Conservation (phyloP, 2,797 vertebrate genomes). For the Sebastes matsubarae region DNA sequence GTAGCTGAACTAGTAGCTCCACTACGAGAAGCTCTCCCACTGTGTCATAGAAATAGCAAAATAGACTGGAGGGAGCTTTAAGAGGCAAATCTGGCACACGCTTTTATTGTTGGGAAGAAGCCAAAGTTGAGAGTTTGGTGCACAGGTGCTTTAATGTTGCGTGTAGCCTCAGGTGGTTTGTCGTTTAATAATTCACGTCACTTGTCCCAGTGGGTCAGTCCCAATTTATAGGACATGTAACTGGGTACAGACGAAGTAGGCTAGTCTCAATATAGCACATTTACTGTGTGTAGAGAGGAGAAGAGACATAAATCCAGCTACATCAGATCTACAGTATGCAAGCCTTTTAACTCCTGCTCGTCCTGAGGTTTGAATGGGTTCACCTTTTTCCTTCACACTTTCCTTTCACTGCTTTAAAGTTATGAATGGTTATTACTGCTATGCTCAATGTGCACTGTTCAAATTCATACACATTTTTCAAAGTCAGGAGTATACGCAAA, state of each 20-base stretch:
- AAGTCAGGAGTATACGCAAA: slow-evolving; percentile 21
- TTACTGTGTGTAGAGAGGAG: background rate
- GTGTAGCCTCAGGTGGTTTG: background rate
- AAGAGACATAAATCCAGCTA: background rate
- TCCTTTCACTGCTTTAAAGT: background rate
- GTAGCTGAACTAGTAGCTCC: background rate
- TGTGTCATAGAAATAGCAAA: background rate
- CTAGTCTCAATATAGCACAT: background rate
- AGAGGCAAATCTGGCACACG: too few species aligned
- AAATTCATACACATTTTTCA: slow-evolving; percentile 19
- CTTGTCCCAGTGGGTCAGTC: background rate
- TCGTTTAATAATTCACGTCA: background rate
- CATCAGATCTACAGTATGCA: background rate
- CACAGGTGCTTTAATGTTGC: background rate
- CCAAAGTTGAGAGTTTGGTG: background rate
- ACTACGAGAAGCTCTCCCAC: background rate
- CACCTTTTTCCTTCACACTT: slow-evolving; percentile 5
- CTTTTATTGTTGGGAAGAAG: too few species aligned
- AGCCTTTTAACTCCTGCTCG: background rate
- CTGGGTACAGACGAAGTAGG: background rate
- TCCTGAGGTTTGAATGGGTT: background rate
- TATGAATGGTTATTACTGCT: background rate
- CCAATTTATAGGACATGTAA: background rate
- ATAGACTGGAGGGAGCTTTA: too few species aligned
- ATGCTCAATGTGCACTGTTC: background rate